These are phyloP conservation scores for Artibeus lituratus DNA, from an alignment of 2,797 vertebrate genomes.

Conservation along the genomic window DNA sequence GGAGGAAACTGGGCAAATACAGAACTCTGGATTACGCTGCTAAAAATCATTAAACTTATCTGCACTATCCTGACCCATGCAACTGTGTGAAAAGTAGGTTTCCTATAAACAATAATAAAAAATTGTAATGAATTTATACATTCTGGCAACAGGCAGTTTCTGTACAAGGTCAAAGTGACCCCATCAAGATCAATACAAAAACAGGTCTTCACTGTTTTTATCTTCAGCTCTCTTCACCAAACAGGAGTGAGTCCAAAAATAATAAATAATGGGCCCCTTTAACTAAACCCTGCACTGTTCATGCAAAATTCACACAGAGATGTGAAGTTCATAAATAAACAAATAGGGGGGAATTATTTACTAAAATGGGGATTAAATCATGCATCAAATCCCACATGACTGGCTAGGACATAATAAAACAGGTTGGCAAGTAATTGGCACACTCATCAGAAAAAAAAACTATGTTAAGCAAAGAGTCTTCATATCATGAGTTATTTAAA, in stretches of 20 bases:
- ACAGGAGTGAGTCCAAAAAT: neutral
- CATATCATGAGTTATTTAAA: neutral
- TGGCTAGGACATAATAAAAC: neutral
- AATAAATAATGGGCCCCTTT: neutral
- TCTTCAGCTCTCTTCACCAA: neutral
- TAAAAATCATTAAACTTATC: neutral
- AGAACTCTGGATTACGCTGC: neutral
- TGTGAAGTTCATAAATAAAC: neutral
- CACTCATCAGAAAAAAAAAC: neutral
- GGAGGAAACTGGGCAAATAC: neutral
- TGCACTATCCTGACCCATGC: neutral
- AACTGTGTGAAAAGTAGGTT: neutral
- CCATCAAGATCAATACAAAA: neutral
- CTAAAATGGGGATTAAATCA: neutral
- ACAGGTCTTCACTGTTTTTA: neutral
- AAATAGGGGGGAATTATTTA: neutral
- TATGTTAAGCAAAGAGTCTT: neutral
- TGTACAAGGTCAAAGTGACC: neutral
- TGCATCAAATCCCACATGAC: neutral
- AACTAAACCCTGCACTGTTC: neutral
- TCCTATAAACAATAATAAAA: neutral
- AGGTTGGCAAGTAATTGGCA: neutral
- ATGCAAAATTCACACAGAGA: neutral
- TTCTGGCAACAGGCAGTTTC: neutral
- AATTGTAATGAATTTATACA: neutral